Base-by-base conservation (phyloP, 2,888 invertebrate genomes). In the Mesochorus sp. region DNA sequence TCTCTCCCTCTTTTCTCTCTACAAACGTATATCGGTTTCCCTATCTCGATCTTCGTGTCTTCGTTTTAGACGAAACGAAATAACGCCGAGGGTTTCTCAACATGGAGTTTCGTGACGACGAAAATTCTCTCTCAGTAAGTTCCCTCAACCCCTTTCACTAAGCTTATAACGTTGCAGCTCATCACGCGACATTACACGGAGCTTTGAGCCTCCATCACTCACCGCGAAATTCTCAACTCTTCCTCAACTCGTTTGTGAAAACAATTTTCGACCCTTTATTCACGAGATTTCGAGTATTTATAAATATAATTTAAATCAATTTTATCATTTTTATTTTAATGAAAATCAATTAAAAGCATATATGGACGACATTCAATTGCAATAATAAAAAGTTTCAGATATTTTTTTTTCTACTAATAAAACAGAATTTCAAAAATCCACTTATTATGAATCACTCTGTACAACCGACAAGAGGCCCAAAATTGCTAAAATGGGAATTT, bases 401-500 rank as follows among this genome's bases (percentile, higher is more conserved):
- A n/a, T n/a, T n/a, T n/a, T n/a, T n/a, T n/a, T n/a, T n/a, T n/a
- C n/a, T n/a, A n/a, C n/a, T n/a, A n/a, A n/a, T n/a, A n/a, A n/a
- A n/a, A n/a, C n/a, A n/a, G n/a, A n/a, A n/a, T n/a, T n/a, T n/a
- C n/a, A n/a, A n/a, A n/a, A n/a, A n/a, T n/a, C n/a, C n/a, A n/a
- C n/a, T n/a, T n/a, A n/a, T n/a, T n/a, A n/a, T n/a, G n/a, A n/a
- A n/a, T n/a, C 10, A 51, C 44, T 19, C 19, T 19, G 42, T 28
- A 19, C 39, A 12, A 17, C n/a, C 31, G n/a, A 51, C 19, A 2
- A 31, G 21, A 24, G 67, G 39, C 59, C 12, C 42, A 51, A 51
- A 61, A 70, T 71, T 42, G 47, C 68, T 67, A 75, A 61, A 61
- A 75, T 67, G 78, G 68, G 79, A 75, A 83, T 84, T 85, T 84